Evolutionary conservation across 2,113 vertebrate genomes (phyloP).

Genomic region (Anseranas semipalmata): DNA sequence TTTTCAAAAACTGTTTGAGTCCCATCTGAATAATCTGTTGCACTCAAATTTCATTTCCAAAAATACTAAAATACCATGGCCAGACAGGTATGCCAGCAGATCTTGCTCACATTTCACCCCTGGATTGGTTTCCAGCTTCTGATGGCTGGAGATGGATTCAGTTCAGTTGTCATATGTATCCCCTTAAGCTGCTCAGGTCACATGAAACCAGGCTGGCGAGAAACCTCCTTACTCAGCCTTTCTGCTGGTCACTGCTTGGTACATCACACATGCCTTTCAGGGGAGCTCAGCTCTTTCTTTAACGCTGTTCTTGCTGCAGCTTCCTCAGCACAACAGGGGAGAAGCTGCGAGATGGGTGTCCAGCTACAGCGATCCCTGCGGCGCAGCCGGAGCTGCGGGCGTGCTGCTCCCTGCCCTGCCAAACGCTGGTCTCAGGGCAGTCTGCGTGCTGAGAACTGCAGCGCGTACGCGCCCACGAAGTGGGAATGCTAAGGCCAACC

Average conservation of each 20-base stretch:
- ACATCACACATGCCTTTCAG: neutral
- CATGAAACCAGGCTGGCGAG: neutral
- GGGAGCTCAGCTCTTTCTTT: neutral
- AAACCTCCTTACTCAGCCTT: neutral
- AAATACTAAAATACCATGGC: neutral
- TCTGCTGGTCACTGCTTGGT: neutral
- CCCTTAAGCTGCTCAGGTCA: neutral
- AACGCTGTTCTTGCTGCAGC: neutral
- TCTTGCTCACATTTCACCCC: neutral
- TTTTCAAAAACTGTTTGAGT: neutral
- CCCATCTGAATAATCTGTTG: neutral
- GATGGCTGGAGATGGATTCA: neutral
- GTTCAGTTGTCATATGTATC: neutral
- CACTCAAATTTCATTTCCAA: neutral
- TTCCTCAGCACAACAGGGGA: neutral
- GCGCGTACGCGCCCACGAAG: fast-evolving
- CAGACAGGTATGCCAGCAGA: neutral
- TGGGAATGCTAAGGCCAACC: fast-evolving
- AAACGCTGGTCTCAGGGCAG: neutral
- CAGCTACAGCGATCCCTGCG: neutral
- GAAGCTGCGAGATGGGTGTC: neutral
- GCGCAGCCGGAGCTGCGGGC: neutral
- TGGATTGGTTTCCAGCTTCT: neutral
- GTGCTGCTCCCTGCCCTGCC: fast-evolving
- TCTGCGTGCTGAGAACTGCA: neutral